Base-by-base conservation (phyloP, 2,888 invertebrate species). In the Ectobius pallidus region DNA sequence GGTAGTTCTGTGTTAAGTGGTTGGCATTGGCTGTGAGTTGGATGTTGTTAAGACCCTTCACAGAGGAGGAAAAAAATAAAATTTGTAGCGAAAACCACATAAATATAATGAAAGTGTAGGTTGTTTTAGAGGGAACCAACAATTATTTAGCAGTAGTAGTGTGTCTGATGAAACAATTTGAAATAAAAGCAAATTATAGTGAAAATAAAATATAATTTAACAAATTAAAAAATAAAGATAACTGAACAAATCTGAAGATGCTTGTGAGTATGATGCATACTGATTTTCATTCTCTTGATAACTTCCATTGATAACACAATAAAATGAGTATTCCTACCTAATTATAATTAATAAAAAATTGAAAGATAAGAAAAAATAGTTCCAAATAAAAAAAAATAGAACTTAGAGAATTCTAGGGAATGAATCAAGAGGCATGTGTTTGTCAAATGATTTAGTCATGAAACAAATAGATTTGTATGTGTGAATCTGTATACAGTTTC, bases 321-420 rank as follows among this genome's bases (percentile, higher is more conserved):
- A 58, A 58, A 58, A 4, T 32, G n/a, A 58, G 27, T 58, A 58
- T 58, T 58, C 58, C 58, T 58, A 55, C 55, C 3, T 58, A 58
- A 30, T 30, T 25, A 34, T 34, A 34, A 6, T 7, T 34, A 34
- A 11, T 7, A 7, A 34, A 7, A 34, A 7, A 34, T 34, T 7
- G 6, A 34, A 34, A 30, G 30, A 30, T 30, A n/a, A 58, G 30
- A 25, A n/a, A 58, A n/a, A 16, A 30, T 58, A 25, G n/a, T 25
- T 30, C n/a, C n/a, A 58, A 25, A 27, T 30, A 22, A n/a, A 30
- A 30, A 30, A 25, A 58, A 27, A 30, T 58, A 58, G 27, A 30
- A n/a, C n/a, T 46, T n/a, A 58, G 2, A 14, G 30, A 30, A 52
- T 14, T 25, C 6, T 52, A 52, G 2, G 30, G 30, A 30, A 30